Conservation (phyloP, 2,888 invertebrate genomes). For the Drosophila multiciliata region DNA sequence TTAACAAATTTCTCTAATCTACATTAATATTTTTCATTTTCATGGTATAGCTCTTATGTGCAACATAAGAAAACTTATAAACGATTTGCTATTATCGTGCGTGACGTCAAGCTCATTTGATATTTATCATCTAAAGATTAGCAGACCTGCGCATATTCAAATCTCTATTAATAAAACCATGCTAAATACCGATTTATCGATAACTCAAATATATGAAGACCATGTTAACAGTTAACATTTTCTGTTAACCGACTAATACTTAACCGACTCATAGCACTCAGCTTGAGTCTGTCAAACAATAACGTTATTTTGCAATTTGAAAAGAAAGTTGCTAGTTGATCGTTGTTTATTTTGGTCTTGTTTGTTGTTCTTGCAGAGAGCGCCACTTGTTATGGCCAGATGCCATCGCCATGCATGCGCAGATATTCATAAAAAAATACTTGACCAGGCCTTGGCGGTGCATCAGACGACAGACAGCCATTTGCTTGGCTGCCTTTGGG, state of each 20-base stretch:
- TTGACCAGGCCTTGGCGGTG: conserved; percentile 31
- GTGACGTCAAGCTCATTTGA: not conserved
- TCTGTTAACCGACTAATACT: conserved; percentile 8
- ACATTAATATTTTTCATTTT: not conserved
- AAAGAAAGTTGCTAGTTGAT: conserved; percentile 30
- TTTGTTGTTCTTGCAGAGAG: conserved; percentile 38
- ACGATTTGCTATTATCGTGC: not conserved
- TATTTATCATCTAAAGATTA: not conserved
- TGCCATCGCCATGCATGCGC: conserved; percentile 16
- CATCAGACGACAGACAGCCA: conserved; percentile 27
- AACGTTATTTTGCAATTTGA: conserved; percentile 20
- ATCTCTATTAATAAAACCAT: not conserved
- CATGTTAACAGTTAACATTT: conserved; percentile 2
- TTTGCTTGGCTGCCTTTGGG: conserved; percentile 56
- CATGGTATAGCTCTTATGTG: not conserved
- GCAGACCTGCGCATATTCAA: not conserved
- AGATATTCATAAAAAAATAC: conserved; percentile 28
- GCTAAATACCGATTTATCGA: not conserved
- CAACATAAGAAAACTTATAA: not conserved
- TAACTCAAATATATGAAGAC: too few species aligned
- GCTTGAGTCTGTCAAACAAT: conserved; percentile 3
- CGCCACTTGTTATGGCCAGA: conserved; percentile 64
- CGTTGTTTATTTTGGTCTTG: conserved; percentile 23
- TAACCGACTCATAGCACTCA: conserved; percentile 19
- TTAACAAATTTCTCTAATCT: not conserved